phyloP scores from a whole-genome alignment of 2,797 vertebrate genomes.

The Microtus obscurus region DNA sequence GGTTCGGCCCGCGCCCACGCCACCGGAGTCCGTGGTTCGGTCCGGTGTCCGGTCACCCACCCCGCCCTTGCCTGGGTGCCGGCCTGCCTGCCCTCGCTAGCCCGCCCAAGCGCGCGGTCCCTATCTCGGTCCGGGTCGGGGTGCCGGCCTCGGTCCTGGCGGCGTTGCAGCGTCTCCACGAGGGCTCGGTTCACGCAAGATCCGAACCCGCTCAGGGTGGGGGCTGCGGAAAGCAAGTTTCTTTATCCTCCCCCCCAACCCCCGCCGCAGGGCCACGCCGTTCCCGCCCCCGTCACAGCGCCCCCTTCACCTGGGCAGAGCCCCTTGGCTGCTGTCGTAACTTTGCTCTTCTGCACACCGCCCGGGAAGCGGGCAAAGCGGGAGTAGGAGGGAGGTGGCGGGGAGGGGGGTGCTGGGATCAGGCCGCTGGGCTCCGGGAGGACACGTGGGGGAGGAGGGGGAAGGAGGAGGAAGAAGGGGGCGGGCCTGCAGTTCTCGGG shows the following conservation, averaged over 20 bases:
- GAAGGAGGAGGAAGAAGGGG: slow-evolving; percentile 74
- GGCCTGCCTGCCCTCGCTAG: slow-evolving; percentile 74
- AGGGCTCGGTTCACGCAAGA: slow-evolving; percentile 80
- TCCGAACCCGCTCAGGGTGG: slow-evolving; percentile 75
- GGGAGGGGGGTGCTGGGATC: slow-evolving; percentile 77
- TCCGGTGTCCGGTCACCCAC: slow-evolving; percentile 78
- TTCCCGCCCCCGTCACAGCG: slow-evolving; percentile 56
- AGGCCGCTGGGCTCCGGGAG: slow-evolving; percentile 79
- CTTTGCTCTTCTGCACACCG: slow-evolving; percentile 78
- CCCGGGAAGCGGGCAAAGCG: slow-evolving; percentile 76
- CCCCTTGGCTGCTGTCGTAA: slow-evolving; percentile 78
- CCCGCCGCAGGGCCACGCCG: slow-evolving; percentile 70
- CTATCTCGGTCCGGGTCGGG: slow-evolving; percentile 51
- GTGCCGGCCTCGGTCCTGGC: slow-evolving; percentile 75
- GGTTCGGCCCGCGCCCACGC: slow-evolving; percentile 78
- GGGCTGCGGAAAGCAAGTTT: slow-evolving; percentile 79
- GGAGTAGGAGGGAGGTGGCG: slow-evolving; percentile 70
- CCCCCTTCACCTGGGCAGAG: slow-evolving; percentile 82
- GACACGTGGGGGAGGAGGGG: slow-evolving; percentile 84
- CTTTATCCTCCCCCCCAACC: slow-evolving; percentile 74
- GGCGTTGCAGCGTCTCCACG: slow-evolving; percentile 78
- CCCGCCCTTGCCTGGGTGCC: slow-evolving; percentile 80
- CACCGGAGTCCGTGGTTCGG: slow-evolving; percentile 73
- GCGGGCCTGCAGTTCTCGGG: slow-evolving; percentile 81
- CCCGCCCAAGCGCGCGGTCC: slow-evolving; percentile 66